phyloP scores from a whole-genome alignment of 1,140 invertebrate genomes.

The Sinonovacula constricta region DNA sequence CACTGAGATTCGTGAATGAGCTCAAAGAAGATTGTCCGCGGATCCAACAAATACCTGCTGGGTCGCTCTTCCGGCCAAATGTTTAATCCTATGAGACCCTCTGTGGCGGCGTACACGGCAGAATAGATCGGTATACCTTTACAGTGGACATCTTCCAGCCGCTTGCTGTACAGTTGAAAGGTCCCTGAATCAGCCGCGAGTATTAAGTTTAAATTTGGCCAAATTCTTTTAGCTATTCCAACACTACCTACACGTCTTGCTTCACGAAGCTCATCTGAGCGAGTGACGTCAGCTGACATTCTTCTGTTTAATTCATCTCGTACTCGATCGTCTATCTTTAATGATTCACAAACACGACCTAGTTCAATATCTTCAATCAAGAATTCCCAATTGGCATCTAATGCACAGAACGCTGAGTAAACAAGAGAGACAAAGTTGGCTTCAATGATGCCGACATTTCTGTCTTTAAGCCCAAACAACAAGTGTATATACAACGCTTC shows the following conservation, averaged over 20 bases:
- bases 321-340: neutral
- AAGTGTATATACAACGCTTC: neutral
- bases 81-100: neutral
- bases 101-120: neutral
- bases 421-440: neutral
- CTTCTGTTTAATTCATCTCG: neutral
- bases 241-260: neutral
- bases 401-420: neutral
- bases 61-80: neutral
- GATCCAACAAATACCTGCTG: neutral
- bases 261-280: neutral
- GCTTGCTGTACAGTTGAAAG: neutral
- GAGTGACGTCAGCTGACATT: neutral
- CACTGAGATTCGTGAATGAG: neutral
- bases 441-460: neutral
- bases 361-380: neutral
- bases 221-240: neutral
- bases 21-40: neutral
- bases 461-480: neutral
- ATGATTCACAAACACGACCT: neutral
- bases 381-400: neutral
- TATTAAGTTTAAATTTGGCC: neutral
- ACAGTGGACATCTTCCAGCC: neutral
- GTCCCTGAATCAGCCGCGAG: neutral
- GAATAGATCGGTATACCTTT: neutral